Conservation (phyloP, 2,888 invertebrate species). For the Lepas anatifera region DNA sequence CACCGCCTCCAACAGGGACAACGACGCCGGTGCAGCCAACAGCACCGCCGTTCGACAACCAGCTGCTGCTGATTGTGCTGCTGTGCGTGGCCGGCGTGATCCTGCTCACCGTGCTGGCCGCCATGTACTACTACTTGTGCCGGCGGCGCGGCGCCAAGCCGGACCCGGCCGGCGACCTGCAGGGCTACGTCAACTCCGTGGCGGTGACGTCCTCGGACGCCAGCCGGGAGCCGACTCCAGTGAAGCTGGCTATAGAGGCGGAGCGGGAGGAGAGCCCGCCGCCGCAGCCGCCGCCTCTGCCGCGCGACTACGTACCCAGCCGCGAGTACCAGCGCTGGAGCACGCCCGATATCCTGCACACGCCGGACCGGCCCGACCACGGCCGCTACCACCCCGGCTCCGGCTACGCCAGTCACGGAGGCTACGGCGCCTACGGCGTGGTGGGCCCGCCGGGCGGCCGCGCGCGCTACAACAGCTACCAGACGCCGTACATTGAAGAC, state of each 20-base stretch:
- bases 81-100: constrained; percentile 21
- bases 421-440: too few relatives aligned
- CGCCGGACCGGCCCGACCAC: neutral
- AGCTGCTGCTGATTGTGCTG: constrained; percentile 20
- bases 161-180: neutral
- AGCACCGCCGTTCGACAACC: constrained; percentile 10
- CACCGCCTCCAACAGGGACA: neutral
- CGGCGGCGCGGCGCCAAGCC: constrained; percentile 17
- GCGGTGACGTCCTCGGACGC: neutral
- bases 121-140: constrained; percentile 21
- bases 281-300: too few relatives aligned
- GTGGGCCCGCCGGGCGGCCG: too few relatives aligned
- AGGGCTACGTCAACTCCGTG: neutral
- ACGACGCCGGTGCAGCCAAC: neutral
- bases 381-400: too few relatives aligned
- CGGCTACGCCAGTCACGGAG: too few relatives aligned
- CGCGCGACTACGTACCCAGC: neutral
- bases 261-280: neutral
- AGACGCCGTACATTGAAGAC: constrained; percentile 12
- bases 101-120: constrained; percentile 17
- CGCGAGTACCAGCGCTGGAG: neutral
- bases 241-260: neutral
- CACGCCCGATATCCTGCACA: neutral
- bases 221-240: neutral
- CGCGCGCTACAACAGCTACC: constrained; percentile 17